Percentiles rank a stretch among this genome's conserved stretches.
Conservation (phyloP, 2,797 vertebrate genomes). For the Sebastes reedi region DNA sequence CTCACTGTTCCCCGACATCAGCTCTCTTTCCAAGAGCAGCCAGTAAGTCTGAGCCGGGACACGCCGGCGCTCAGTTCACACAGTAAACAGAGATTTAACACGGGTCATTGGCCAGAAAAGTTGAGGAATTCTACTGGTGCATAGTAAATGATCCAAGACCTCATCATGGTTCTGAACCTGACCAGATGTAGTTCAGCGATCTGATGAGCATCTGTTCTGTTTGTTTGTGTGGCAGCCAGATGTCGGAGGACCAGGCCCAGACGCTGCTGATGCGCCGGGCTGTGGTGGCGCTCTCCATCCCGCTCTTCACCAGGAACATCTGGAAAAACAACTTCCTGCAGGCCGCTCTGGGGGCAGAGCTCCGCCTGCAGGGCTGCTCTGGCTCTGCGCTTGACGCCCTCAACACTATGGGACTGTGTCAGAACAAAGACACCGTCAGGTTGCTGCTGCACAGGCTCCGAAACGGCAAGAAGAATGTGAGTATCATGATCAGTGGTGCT, state of each 20-base stretch:
- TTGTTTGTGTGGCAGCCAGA: constrained; percentile 37
- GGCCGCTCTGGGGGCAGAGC: constrained; percentile 71
- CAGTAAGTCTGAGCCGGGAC: constrained; percentile 46
- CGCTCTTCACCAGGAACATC: constrained; percentile 77
- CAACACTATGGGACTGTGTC: constrained; percentile 76
- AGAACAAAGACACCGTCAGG: constrained; percentile 76
- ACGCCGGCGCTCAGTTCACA: not conserved
- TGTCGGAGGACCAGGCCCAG: constrained; percentile 70
- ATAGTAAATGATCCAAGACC: not conserved
- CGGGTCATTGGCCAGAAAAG: no score
- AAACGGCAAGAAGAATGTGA: constrained; percentile 50
- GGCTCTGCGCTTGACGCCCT: constrained; percentile 65
- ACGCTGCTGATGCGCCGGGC: constrained; percentile 64
- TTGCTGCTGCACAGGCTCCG: constrained; percentile 62
- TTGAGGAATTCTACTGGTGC: not conserved
- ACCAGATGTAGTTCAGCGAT: not conserved
- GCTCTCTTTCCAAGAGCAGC: constrained; percentile 62
- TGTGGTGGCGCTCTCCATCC: constrained; percentile 70
- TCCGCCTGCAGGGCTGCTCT: constrained; percentile 71
- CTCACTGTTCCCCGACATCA: constrained; percentile 68
- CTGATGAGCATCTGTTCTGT: not conserved
- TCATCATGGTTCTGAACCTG: not conserved
- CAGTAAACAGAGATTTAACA: not conserved
- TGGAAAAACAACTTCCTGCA: constrained; percentile 79
- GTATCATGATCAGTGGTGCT: not conserved